A percentile compares a stretch with the other conserved stretches of the same genome.
phyloP scores from a whole-genome alignment of 2,113 vertebrate species.

The Oreocharis arfaki region DNA sequence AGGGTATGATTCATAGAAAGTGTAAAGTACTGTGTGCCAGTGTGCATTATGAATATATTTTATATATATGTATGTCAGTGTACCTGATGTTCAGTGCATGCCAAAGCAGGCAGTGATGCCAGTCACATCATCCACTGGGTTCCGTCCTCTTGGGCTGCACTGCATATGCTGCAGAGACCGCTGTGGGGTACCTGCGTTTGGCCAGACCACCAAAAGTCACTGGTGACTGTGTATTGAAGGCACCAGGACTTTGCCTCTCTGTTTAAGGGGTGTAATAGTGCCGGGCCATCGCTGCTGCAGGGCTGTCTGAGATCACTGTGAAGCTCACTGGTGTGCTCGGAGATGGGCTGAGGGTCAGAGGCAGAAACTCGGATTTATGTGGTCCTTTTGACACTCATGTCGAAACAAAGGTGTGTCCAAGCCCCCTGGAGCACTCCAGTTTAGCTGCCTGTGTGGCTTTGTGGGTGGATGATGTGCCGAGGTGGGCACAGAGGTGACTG shows the following conservation, averaged over 20 bases:
- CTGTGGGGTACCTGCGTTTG: background rate
- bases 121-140: background rate
- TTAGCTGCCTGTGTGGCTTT: background rate
- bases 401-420: rapidly evolving
- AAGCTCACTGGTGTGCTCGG: background rate
- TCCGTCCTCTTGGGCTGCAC: background rate
- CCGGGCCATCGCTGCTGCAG: background rate
- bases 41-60: background rate
- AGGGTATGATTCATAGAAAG: conserved; percentile 3
- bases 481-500: background rate
- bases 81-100: background rate
- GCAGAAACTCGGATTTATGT: background rate
- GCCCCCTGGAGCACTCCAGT: background rate
- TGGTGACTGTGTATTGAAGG: rapidly evolving
- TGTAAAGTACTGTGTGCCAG: background rate
- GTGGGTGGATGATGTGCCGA: background rate
- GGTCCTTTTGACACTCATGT: background rate
- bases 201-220: background rate
- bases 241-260: background rate
- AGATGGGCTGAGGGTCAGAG: background rate
- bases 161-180: background rate
- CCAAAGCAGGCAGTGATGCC: background rate
- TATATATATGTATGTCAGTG: background rate
- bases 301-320: background rate
- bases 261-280: background rate